These are phyloP conservation scores for Nasonia giraulti DNA, from an alignment of 1,140 invertebrate species.

Conservation along the genomic window DNA sequence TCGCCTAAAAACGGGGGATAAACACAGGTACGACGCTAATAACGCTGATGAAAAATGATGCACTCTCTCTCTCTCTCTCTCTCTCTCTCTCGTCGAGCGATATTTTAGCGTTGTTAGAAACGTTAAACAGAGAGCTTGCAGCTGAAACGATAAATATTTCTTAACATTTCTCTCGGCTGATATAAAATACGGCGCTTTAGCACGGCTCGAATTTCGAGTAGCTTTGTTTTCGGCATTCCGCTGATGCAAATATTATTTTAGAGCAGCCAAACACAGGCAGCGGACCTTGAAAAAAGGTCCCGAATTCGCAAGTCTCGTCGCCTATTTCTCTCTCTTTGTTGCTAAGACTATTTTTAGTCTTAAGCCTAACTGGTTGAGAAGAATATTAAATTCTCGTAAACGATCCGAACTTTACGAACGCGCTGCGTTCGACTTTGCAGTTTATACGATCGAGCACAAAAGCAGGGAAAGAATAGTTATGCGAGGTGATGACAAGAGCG, in stretches of 20 bases:
- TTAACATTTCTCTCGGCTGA: background rate
- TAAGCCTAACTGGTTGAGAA: background rate
- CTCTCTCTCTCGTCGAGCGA: background rate
- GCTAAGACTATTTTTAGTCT: background rate
- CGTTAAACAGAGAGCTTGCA: background rate
- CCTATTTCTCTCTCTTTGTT: conserved; percentile 3
- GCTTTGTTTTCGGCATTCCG: background rate
- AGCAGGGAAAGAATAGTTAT: background rate
- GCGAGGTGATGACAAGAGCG: background rate
- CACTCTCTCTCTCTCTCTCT: too few species aligned
- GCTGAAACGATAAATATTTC: background rate
- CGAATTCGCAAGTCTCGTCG: background rate
- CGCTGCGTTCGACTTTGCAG: background rate
- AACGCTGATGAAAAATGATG: background rate
- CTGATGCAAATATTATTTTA: conserved; percentile 10
- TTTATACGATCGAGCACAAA: background rate
- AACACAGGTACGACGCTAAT: background rate
- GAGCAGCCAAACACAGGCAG: background rate
- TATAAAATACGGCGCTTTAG: background rate
- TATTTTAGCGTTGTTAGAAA: background rate
- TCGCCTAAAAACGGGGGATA: background rate
- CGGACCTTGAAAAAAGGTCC: background rate
- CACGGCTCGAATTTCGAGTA: background rate
- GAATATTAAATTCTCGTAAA: conserved; percentile 18
- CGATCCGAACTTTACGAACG: background rate